phyloP scores from a whole-genome alignment of 2,113 vertebrate genomes.

The Fulmarus glacialis region DNA sequence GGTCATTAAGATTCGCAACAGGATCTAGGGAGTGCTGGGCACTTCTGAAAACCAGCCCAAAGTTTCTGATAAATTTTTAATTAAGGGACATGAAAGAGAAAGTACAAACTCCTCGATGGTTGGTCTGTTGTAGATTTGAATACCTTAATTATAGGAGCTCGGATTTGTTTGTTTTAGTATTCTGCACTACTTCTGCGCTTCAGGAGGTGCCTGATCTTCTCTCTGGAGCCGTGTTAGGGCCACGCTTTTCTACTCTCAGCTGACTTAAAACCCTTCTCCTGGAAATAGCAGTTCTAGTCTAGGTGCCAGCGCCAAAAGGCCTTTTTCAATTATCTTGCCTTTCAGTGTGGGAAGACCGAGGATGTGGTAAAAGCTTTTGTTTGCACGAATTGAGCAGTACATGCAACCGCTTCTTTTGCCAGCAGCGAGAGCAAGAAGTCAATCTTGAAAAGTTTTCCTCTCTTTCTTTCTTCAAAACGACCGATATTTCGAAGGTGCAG shows the following conservation, averaged over 20 bases:
- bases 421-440: neutral
- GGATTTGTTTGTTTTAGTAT: neutral
- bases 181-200: neutral
- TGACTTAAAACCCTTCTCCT: neutral
- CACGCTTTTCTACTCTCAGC: neutral
- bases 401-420: fast-evolving
- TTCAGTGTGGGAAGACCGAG: neutral
- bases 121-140: neutral
- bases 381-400: neutral
- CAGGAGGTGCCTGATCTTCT: neutral
- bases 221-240: neutral
- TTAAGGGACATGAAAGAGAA: neutral
- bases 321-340: neutral
- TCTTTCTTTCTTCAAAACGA: neutral
- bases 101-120: neutral
- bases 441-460: neutral
- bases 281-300: neutral
- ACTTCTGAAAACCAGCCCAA: neutral
- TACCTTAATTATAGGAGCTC: neutral
- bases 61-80: neutral
- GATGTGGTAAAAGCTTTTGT: neutral
- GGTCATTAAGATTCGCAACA: neutral
- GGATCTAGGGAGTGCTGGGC: neutral
- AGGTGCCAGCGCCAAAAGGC: neutral
- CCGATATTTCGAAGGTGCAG: neutral